Conservation (phyloP, 2,113 vertebrate genomes). For the Cyanistes caeruleus region DNA sequence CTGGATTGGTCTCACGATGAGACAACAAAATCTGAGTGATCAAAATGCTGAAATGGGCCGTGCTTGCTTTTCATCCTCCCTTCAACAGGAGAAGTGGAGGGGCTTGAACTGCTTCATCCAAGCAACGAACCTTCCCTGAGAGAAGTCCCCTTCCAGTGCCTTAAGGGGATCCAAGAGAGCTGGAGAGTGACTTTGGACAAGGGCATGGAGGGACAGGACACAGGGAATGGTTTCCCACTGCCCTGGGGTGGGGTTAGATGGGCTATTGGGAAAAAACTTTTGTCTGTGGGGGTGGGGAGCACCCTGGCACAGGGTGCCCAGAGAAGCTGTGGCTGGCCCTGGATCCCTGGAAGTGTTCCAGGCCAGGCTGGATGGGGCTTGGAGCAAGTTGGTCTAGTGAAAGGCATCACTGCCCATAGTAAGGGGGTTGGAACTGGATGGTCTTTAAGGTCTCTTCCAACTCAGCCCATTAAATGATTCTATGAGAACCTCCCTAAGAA, state of each 20-base stretch:
- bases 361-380: fast-evolving
- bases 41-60: neutral
- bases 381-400: fast-evolving
- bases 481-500: neutral
- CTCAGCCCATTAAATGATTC: neutral
- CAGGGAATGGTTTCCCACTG: neutral
- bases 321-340: neutral
- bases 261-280: neutral
- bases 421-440: neutral
- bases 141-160: neutral
- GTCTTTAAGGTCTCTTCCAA: neutral
- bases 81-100: neutral
- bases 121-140: neutral
- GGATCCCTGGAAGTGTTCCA: neutral
- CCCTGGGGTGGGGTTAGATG: fast-evolving
- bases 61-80: neutral
- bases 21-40: constrained; percentile 27
- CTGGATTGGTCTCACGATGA: neutral
- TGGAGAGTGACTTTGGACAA: neutral
- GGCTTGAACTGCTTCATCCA: neutral
- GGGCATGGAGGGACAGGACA: neutral
- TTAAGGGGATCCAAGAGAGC: neutral
- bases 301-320: fast-evolving
- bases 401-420: too few species aligned
- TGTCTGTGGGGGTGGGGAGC: fast-evolving